phyloP scores from a whole-genome alignment of 2,888 invertebrate species.

The Luperina testacea region DNA sequence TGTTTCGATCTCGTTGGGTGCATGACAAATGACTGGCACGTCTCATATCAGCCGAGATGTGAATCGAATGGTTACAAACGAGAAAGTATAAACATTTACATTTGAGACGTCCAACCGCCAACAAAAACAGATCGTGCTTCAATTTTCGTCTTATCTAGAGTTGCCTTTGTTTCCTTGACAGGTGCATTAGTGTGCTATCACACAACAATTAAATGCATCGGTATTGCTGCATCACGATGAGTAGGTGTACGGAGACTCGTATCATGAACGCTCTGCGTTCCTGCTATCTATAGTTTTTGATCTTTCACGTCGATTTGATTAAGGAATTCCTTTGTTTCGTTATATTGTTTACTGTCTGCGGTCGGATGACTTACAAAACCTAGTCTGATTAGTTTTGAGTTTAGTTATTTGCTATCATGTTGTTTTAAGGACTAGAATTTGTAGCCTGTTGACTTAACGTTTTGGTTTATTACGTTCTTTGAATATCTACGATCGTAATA shows the following conservation, averaged over 20 bases:
- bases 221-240: slow-evolving; percentile 85
- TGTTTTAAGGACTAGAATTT: slow-evolving; percentile 49
- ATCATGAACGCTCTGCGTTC: slow-evolving; percentile 68
- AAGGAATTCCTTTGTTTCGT: slow-evolving; percentile 85
- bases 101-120: slow-evolving; percentile 77
- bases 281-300: slow-evolving; percentile 66
- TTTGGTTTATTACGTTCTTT: slow-evolving; percentile 42
- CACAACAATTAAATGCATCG: slow-evolving; percentile 89
- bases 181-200: slow-evolving; percentile 89
- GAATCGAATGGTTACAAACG: slow-evolving; percentile 81
- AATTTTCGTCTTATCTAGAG: slow-evolving; percentile 87
- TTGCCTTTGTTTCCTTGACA: slow-evolving; percentile 89
- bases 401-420: slow-evolving; percentile 37
- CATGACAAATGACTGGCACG: slow-evolving; percentile 88
- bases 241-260: slow-evolving; percentile 66
- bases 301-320: slow-evolving; percentile 77
- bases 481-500: slow-evolving; percentile 35
- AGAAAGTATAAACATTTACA: slow-evolving; percentile 90
- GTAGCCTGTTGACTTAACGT: slow-evolving; percentile 23
- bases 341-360: slow-evolving; percentile 69
- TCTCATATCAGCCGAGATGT: slow-evolving; percentile 80
- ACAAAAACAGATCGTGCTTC: slow-evolving; percentile 82
- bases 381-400: slow-evolving; percentile 63
- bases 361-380: slow-evolving; percentile 65
- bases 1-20: slow-evolving; percentile 62